phyloP scores from a whole-genome alignment of 2,113 vertebrate genomes.

The Clarias magur region DNA sequence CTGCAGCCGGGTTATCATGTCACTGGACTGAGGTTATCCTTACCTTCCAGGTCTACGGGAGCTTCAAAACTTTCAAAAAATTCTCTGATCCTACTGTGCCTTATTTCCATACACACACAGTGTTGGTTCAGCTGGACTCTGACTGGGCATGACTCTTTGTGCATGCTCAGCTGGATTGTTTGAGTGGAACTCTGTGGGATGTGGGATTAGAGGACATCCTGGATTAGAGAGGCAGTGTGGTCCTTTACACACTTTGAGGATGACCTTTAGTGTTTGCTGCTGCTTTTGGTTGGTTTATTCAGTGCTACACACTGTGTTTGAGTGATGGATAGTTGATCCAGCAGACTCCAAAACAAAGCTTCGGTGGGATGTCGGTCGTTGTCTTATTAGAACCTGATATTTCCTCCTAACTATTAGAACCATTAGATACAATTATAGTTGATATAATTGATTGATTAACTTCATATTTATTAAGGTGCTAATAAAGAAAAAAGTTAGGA shows the following conservation, averaged over 20 bases:
- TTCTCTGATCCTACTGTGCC: slow-evolving; percentile 28
- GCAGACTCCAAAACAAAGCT: neutral
- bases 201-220: slow-evolving; percentile 43
- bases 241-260: neutral
- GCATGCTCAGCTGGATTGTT: slow-evolving; percentile 25
- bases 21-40: neutral
- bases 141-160: too few relatives aligned
- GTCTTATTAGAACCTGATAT: too few relatives aligned
- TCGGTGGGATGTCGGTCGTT: neutral
- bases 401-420: too few relatives aligned
- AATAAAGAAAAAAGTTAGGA: neutral
- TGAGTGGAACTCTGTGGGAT: slow-evolving; percentile 1
- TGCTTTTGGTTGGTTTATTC: neutral
- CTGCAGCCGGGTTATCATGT: slow-evolving; percentile 29
- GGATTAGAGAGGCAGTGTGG: slow-evolving; percentile 37
- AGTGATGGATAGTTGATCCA: neutral
- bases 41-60: neutral
- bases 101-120: slow-evolving; percentile 12
- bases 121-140: slow-evolving; percentile 22
- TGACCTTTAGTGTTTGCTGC: neutral
- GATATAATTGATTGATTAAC: too few relatives aligned
- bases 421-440: too few relatives aligned
- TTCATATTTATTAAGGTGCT: too few relatives aligned
- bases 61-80: slow-evolving; percentile 2
- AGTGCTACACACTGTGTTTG: neutral